Conservation (phyloP, 2,888 invertebrate species). For the Apoderus coryli region DNA sequence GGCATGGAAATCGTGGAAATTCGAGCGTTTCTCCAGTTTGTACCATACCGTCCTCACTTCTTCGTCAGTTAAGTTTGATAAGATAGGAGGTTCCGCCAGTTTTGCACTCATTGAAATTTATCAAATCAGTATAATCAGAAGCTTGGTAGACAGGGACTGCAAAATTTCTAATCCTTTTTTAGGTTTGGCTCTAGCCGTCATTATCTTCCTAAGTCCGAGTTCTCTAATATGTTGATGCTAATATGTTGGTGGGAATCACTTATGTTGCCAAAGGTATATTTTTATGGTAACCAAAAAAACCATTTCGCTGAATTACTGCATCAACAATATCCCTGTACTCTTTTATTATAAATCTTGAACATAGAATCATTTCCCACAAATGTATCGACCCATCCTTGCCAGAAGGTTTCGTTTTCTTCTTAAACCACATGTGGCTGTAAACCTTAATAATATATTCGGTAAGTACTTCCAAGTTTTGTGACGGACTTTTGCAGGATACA, state of each 20-base stretch:
- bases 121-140: constrained; percentile 1
- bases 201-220: constrained; percentile 1
- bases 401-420: constrained; percentile 7
- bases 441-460: neutral
- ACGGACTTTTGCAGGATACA: constrained; percentile 7
- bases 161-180: constrained; percentile 2
- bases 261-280: constrained; percentile 4
- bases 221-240: constrained; percentile 1
- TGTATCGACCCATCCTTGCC: constrained; percentile 8
- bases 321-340: constrained; percentile 5
- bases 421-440: constrained; percentile 7
- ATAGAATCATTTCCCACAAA: constrained; percentile 6
- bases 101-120: constrained; percentile 1
- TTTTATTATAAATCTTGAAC: constrained; percentile 3
- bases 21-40: neutral
- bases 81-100: constrained; percentile 2
- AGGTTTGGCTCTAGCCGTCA: constrained; percentile 2
- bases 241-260: neutral
- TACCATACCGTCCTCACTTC: neutral
- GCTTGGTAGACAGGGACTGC: neutral
- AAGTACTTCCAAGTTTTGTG: neutral
- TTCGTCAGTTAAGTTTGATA: constrained; percentile 2
- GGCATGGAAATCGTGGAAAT: constrained; percentile 1
- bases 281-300: constrained; percentile 5
- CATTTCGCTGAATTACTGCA: constrained; percentile 7